A percentile compares a stretch with the other conserved stretches of the same genome.
phyloP scores from a whole-genome alignment of 2,113 vertebrate genomes.

The pig (Sus scrofa) region DNA sequence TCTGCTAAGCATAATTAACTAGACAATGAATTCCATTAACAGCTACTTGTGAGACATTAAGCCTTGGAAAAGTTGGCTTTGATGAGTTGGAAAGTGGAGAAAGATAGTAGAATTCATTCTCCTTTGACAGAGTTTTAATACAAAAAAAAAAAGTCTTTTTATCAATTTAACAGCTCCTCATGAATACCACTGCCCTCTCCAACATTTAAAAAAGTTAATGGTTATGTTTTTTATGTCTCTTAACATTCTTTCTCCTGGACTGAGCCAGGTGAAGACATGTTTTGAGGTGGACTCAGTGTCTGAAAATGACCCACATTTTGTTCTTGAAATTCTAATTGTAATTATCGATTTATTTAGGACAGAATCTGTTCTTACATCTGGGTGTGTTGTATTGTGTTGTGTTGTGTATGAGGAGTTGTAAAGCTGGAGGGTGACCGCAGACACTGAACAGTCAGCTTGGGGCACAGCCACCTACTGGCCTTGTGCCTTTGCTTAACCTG shows the following conservation, averaged over 20 bases:
- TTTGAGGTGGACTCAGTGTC: background rate
- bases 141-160: background rate
- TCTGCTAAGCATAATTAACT: constrained; percentile 43
- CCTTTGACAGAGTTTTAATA: background rate
- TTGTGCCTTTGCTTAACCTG: background rate
- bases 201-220: background rate
- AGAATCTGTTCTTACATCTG: background rate
- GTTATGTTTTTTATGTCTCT: background rate
- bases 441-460: too few species aligned
- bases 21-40: constrained; percentile 20
- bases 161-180: accelerated
- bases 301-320: background rate
- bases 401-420: background rate
- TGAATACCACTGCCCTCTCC: background rate
- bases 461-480: background rate
- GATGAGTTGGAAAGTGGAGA: constrained; percentile 13
- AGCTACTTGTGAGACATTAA: background rate
- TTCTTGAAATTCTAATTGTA: background rate
- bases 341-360: background rate
- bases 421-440: background rate
- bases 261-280: background rate
- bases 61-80: constrained; percentile 53
- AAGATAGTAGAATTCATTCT: background rate
- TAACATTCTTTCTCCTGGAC: background rate
- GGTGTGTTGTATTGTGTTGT: background rate